Evolutionary conservation across 2,888 invertebrate species (phyloP), one percentile per base, ranked within the genome.

Genomic region (Lepeophtheirus nordmannii): DNA sequence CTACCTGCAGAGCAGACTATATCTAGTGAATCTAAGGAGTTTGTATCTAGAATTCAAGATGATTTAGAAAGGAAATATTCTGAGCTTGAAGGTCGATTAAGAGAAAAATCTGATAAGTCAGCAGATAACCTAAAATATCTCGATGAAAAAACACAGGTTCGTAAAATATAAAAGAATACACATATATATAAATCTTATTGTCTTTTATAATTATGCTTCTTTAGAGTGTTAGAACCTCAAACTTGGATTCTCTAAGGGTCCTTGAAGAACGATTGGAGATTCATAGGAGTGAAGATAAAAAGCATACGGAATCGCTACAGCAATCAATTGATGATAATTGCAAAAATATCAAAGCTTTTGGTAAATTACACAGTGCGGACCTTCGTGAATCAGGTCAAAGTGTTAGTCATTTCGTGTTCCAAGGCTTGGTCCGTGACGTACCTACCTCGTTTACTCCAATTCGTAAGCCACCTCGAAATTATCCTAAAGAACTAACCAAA

Each of bases 361-460:
- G 22, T 9, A 20, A 62, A 10, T 20, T 14, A 17, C 62, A 38
- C 17, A 20, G 62, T 9, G 14, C n/a, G 3, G 62, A 62, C 10
- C 8, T 41, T 39, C 41, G 30, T 10, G 62, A 40, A 3, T 38
- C 62, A n/a, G 39, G 62, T 11, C 62, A 14, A 38, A 62, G 39
- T 20, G 62, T 38, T 8, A 38, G 12, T 12, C 12, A n/a, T 40
- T 62, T 40, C 11, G n/a, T 62, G 10, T 20, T 17, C 20, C 37
- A 62, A 23, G 40, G 10, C 9, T 20, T 62, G 10, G 5, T n/a
- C 39, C 37, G 39, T 10, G 62, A 62, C 41, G n/a, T 11, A 20
- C 62, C 62, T 10, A 62, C 62, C 10, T 20, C 20, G 3, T 17
- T 20, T 11, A 62, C 62, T 23, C 62, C 62, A 2, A 22, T 37